These are phyloP conservation scores for Oreochromis spilurus DNA, from an alignment of 2,113 vertebrate species.

Conservation along the genomic window DNA sequence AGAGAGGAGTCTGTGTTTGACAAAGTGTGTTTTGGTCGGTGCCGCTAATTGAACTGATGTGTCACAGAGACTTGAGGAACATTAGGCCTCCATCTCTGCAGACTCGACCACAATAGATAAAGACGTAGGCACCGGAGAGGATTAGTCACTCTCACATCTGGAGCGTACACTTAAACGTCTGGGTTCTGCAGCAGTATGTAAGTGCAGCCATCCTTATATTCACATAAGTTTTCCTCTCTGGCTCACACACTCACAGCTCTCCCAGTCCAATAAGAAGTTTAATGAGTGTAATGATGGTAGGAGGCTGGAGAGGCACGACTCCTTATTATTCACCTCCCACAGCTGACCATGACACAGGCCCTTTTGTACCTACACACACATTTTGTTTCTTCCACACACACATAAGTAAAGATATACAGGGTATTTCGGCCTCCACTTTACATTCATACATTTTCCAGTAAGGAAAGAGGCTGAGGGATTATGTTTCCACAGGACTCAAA, in stretches of 20 bases:
- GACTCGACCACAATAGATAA: conserved; percentile 31
- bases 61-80: conserved; percentile 48
- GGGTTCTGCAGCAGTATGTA: neutral
- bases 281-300: conserved; percentile 51
- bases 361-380: conserved; percentile 12
- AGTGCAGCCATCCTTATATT: neutral
- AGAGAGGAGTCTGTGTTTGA: conserved; percentile 32
- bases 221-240: neutral
- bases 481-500: neutral
- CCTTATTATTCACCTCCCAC: conserved; percentile 50
- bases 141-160: conserved; percentile 32
- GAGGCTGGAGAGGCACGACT: conserved; percentile 32
- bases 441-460: conserved; percentile 15
- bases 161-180: neutral
- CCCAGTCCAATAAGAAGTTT: conserved; percentile 19
- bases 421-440: neutral
- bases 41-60: conserved; percentile 69
- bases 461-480: neutral
- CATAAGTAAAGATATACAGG: neutral
- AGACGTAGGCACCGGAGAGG: conserved; percentile 13
- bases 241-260: neutral
- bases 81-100: conserved; percentile 33
- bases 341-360: conserved; percentile 19
- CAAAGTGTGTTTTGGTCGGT: conserved; percentile 47
- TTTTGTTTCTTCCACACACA: neutral